Base-by-base conservation (phyloP, 2,113 vertebrate species). In the Ariopsis seemanni region DNA sequence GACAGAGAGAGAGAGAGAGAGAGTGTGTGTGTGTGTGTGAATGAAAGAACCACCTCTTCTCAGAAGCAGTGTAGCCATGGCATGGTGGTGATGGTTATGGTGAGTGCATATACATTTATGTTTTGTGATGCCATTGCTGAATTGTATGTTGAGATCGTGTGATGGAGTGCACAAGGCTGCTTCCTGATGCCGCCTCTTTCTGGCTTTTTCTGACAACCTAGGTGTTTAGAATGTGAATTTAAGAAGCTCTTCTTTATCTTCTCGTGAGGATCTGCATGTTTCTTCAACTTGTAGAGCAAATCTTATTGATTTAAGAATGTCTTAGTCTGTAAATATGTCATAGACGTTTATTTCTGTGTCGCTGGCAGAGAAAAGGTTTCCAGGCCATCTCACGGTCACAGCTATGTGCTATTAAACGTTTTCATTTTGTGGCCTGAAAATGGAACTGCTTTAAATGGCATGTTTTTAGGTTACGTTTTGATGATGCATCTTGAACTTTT, bases 341-440 rank as follows among this genome's bases (percentile, higher is more conserved):
- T 82, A 91, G 86, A 92, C 89, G 79, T 90, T 92, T 86, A 88
- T 94, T 94, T 89, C 91, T 92, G 92, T 91, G 87, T 91, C 93
- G 91, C 57, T 91, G 92, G 92, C 83, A 90, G 90, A 93, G 90
- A 90, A 82, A 85, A 17, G 85, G 85, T 94, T 95, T 94, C 90
- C 89, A 92, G 88, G 92, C 89, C 89, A 91, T 91, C 86, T 90
- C 71, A 88, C 92, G 92, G 86, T 92, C 87, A 85, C 90, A 77
- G 91, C 77, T 81, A 89, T 86, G 90, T 91, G 85, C 82, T 82
- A 90, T 90, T 93, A 91, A 84, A 88, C 91, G 89, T 90, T 92
- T 86, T 85, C 55, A 5, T 90, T 81, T 42, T 34, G 0, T 7
- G 57, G 52, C 89, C 89, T 55, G 25, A 74, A 92, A 91, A 84